Conservation (phyloP, 2,888 invertebrate genomes). For the Baronia brevicornis region DNA sequence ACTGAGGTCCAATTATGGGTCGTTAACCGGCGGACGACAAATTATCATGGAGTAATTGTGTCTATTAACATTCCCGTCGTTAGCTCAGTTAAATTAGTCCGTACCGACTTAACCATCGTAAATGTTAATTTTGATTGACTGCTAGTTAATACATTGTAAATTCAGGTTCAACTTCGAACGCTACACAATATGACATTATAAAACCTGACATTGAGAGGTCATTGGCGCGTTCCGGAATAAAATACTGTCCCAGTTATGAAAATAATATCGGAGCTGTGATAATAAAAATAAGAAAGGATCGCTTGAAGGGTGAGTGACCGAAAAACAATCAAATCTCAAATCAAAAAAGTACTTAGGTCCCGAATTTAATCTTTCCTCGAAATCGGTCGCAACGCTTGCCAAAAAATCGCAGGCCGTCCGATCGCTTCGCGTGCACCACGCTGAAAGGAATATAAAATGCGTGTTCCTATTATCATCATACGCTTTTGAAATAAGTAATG, state of each 20-base stretch:
- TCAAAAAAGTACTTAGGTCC: slow-evolving; percentile 64
- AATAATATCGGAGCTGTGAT: slow-evolving; percentile 42
- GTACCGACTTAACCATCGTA: background rate
- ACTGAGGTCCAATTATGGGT: slow-evolving; percentile 46
- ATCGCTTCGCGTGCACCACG: slow-evolving; percentile 35
- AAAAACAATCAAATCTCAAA: slow-evolving; percentile 69
- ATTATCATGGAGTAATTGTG: slow-evolving; percentile 29
- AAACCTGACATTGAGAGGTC: slow-evolving; percentile 18
- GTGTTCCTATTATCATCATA: slow-evolving; percentile 50
- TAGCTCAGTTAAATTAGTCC: slow-evolving; percentile 20
- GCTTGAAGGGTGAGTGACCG: slow-evolving; percentile 54
- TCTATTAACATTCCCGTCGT: slow-evolving; percentile 33
- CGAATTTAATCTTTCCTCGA: slow-evolving; percentile 66
- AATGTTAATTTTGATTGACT: slow-evolving; percentile 16
- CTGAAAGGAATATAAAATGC: slow-evolving; percentile 44
- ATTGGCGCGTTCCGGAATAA: slow-evolving; percentile 21
- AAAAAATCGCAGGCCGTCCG: slow-evolving; percentile 45
- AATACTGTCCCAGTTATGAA: slow-evolving; percentile 39
- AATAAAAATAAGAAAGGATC: slow-evolving; percentile 46
- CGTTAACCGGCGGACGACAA: slow-evolving; percentile 44
- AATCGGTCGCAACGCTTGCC: slow-evolving; percentile 58
- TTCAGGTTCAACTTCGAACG: slow-evolving; percentile 3
- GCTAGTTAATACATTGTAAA: background rate
- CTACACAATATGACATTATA: slow-evolving; percentile 5
- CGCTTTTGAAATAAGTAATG: slow-evolving; percentile 60